phyloP scores from a whole-genome alignment of 2,888 invertebrate genomes.

The Stenolophus ochropezus region DNA sequence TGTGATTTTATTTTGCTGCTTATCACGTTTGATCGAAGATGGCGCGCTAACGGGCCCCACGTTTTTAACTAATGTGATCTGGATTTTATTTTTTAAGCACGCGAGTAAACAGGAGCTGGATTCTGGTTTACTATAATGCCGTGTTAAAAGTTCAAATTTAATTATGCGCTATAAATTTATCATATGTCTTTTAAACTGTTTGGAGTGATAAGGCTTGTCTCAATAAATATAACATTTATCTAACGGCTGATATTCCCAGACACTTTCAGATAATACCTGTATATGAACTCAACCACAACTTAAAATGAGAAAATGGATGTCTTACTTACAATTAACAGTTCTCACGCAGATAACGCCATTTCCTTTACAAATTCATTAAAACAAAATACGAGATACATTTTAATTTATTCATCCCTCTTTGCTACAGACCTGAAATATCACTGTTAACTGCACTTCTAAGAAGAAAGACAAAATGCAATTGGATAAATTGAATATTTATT shows the following conservation, averaged over 20 bases:
- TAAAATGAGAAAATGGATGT: not conserved
- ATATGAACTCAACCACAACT: not conserved
- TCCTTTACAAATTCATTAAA: not conserved
- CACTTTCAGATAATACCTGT: not conserved
- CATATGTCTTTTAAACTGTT: not conserved
- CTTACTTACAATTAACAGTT: not conserved
- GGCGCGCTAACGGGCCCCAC: constrained; percentile 36
- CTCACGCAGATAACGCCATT: not conserved
- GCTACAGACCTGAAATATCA: too few species aligned
- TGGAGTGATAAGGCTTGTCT: not conserved
- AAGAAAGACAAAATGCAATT: too few species aligned
- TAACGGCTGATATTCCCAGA: not conserved
- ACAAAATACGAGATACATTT: not conserved
- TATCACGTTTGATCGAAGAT: constrained; percentile 41
- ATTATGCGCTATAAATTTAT: constrained; percentile 13
- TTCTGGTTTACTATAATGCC: constrained; percentile 4
- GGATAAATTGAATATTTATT: too few species aligned
- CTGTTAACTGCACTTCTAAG: too few species aligned
- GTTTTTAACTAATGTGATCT: constrained; percentile 41
- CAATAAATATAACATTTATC: not conserved
- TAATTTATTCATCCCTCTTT: too few species aligned
- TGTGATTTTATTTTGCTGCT: constrained; percentile 49
- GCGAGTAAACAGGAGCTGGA: constrained; percentile 28
- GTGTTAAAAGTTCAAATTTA: not conserved
- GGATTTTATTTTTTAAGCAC: constrained; percentile 5